A percentile compares a stretch with the other conserved stretches of the same genome.
These are phyloP conservation scores for Rhinolophus sinicus DNA, from an alignment of 2,113 vertebrate species.

Conservation along the genomic window DNA sequence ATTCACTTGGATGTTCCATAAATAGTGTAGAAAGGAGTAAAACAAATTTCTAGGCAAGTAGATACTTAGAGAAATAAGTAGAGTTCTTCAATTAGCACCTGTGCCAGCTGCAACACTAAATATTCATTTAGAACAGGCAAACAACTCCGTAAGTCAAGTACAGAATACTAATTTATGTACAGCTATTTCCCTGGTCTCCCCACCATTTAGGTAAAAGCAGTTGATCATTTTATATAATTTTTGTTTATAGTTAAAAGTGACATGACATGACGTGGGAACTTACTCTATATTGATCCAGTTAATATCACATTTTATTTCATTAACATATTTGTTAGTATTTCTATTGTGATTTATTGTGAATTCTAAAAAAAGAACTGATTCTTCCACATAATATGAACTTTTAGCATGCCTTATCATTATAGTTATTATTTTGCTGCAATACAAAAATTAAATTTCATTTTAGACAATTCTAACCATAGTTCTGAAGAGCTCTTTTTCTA, in stretches of 20 bases:
- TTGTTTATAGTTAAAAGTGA: slow-evolving; percentile 6
- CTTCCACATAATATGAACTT: not conserved
- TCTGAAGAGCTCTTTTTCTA: not conserved
- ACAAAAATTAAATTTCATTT: not conserved
- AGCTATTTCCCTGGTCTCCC: not conserved
- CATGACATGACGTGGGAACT: not conserved
- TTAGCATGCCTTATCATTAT: not conserved
- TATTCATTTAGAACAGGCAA: slow-evolving; percentile 69
- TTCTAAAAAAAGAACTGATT: not conserved
- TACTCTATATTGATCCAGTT: not conserved
- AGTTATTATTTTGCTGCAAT: not conserved
- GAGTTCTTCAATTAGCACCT: slow-evolving; percentile 80
- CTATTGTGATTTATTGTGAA: not conserved
- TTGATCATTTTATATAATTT: not conserved
- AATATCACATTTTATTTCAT: not conserved
- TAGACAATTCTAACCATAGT: not conserved
- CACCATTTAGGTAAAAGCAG: not conserved
- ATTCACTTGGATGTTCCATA: slow-evolving; percentile 51
- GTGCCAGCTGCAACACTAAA: slow-evolving; percentile 77
- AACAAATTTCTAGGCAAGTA: slow-evolving; percentile 72
- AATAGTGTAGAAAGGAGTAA: slow-evolving; percentile 63
- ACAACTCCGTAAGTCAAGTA: slow-evolving; percentile 58
- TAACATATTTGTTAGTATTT: not conserved
- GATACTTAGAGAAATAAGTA: slow-evolving; percentile 57
- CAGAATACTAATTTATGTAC: slow-evolving; percentile 69